Evolutionary conservation across 2,113 vertebrate genomes (phyloP), one percentile per base, ranked within the genome.

Genomic region (Tinamus guttatus): DNA sequence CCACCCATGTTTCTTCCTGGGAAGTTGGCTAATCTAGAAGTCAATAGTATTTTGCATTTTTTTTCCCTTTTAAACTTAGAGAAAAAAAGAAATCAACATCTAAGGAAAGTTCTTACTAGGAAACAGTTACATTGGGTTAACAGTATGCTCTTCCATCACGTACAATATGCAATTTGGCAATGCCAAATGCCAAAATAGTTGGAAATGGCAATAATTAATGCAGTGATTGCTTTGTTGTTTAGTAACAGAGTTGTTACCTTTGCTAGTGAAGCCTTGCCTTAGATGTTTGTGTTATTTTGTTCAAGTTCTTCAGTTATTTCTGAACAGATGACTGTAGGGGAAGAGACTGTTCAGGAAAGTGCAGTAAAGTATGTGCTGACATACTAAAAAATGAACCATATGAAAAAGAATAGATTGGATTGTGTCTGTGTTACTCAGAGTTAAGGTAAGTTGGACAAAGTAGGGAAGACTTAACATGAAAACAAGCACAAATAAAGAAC

Each of bases 311-410:
- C 16, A 38, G 6, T 70, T 76, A 9, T 18, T 4, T 2, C 7
- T 21, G 4, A 27, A 3, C 1, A 58, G 32, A 13, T 20, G 52
- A 0, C 10, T 56, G 1, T 11, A 17, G 11, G 36, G 79, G 59
- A 21, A 40, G 69, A 15, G 27, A 28, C 20, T 5, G 25, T 79
- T 87, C 36, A 30, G 69, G 47, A 43, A 7, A 41, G 28, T 52
- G 34, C 10, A 16, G 21, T 51, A 7, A 21, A 40, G 22, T 3
- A 4, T 5, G 4, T 30, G 28, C 45, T 24, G 0, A 25, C 4
- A 0, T 1, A 38, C n/a, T 14, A 30, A 62, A 78, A 88, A 81
- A 30, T 8, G 8, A 25, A 60, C 56, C 27, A 27, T 19, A 2
- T 9, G 19, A 24, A 47, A 19, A 34, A 52, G 5, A 12, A 4